phyloP scores from a whole-genome alignment of 2,113 vertebrate species.

The Toxotes jaculatrix region DNA sequence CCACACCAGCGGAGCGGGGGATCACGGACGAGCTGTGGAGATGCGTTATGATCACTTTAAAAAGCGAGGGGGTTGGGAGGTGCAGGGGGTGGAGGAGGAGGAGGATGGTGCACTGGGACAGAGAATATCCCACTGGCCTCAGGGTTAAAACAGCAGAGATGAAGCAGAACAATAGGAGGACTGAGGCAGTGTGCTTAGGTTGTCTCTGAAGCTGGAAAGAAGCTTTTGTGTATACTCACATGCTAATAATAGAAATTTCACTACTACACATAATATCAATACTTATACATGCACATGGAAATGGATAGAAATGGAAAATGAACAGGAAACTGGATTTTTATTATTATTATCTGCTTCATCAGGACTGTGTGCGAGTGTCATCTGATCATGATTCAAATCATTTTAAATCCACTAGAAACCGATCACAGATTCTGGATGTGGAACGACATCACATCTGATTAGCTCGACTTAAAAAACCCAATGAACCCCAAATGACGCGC shows the following conservation, averaged over 20 bases:
- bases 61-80: conserved; percentile 7
- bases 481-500: not conserved
- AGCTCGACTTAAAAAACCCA: not conserved
- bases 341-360: not conserved
- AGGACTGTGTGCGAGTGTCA: not conserved
- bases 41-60: conserved; percentile 43
- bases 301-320: not conserved
- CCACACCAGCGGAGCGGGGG: conserved; percentile 6
- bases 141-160: conserved; percentile 65
- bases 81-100: not conserved
- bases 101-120: conserved; percentile 41
- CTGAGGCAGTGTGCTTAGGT: conserved; percentile 23
- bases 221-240: conserved; percentile 1
- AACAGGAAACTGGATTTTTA: not conserved
- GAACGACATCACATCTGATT: not conserved
- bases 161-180: conserved; percentile 64
- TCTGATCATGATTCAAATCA: not conserved
- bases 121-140: conserved; percentile 55
- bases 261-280: not conserved
- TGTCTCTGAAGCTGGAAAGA: conserved; percentile 14
- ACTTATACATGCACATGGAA: not conserved
- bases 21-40: conserved; percentile 8
- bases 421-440: not conserved
- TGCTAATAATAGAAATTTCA: conserved; percentile 1
- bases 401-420: not conserved